Evolutionary conservation across 2,797 vertebrate genomes (phyloP).

Genomic region (Staurois parvus): DNA sequence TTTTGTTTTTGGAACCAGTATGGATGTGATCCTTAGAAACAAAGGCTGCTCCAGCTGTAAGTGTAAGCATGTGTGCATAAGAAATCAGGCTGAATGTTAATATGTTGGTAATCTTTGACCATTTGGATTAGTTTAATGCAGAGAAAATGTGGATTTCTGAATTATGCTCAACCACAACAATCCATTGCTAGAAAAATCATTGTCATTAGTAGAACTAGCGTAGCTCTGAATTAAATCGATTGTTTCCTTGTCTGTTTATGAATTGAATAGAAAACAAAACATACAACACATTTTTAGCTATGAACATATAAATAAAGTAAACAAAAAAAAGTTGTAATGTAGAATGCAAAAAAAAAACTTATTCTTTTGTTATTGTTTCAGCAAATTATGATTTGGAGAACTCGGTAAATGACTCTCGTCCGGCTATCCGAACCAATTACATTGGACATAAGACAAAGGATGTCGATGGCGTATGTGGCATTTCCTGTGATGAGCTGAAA

Average conservation of each 20-base stretch:
- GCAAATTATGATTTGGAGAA: constrained; percentile 78
- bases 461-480: constrained; percentile 89
- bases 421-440: constrained; percentile 92
- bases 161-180: no score
- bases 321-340: neutral
- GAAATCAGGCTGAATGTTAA: no score
- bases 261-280: neutral
- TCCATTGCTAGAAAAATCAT: no score
- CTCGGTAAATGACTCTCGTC: constrained; percentile 92
- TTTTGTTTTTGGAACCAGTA: constrained; percentile 94
- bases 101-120: no score
- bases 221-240: no score
- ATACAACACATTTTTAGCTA: neutral
- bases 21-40: constrained; percentile 91
- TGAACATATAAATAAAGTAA: neutral
- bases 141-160: no score
- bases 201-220: no score
- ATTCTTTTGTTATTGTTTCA: neutral
- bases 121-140: no score
- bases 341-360: neutral
- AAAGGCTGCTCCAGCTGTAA: constrained; percentile 95
- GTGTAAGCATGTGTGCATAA: constrained; percentile 61
- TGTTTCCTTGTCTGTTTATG: no score
- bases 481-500: constrained; percentile 92
- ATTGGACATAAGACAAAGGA: constrained; percentile 95